phyloP scores from a whole-genome alignment of 2,888 invertebrate species.

The Drosophila colorata region DNA sequence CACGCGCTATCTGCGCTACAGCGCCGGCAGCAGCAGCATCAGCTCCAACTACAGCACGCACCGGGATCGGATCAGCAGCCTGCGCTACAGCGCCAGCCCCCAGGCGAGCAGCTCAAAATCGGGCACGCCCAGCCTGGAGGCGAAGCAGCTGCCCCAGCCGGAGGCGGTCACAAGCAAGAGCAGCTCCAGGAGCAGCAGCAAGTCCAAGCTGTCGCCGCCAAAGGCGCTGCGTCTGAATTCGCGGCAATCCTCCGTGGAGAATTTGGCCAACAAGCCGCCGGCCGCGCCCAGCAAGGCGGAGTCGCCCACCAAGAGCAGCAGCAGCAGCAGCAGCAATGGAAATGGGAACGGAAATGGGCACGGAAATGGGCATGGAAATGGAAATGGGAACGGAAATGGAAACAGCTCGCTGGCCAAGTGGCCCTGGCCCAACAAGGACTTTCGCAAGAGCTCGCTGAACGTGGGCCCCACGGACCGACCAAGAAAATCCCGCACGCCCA shows the following conservation, averaged over 20 bases:
- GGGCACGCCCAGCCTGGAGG: no score
- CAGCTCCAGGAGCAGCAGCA: slow-evolving; percentile 44
- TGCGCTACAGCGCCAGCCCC: slow-evolving; percentile 82
- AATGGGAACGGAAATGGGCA: no score
- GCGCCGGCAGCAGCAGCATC: slow-evolving; percentile 86
- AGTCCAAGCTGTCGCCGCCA: slow-evolving; percentile 83
- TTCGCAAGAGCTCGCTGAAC: slow-evolving; percentile 90
- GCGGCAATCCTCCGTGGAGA: slow-evolving; percentile 83
- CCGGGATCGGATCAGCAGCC: slow-evolving; percentile 83
- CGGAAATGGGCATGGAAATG: no score
- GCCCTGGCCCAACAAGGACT: slow-evolving; percentile 89
- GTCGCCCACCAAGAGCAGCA: slow-evolving; percentile 83
- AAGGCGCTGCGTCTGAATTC: slow-evolving; percentile 79
- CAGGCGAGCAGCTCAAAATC: slow-evolving; percentile 62
- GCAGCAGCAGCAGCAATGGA: slow-evolving; percentile 69
- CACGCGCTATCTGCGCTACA: slow-evolving; percentile 88
- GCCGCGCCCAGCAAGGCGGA: slow-evolving; percentile 78
- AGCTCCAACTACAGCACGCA: slow-evolving; percentile 85
- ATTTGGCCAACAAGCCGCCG: slow-evolving; percentile 74
- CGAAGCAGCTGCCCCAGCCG: slow-evolving; percentile 44
- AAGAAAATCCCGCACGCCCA: slow-evolving; percentile 84
- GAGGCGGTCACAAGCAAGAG: slow-evolving; percentile 22
- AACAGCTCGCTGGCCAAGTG: slow-evolving; percentile 79
- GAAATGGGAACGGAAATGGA: slow-evolving; percentile 22
- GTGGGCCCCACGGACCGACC: slow-evolving; percentile 86